These are phyloP conservation scores for Sciurus vulgaris DNA, from an alignment of 2,797 vertebrate genomes.

Conservation along the genomic window DNA sequence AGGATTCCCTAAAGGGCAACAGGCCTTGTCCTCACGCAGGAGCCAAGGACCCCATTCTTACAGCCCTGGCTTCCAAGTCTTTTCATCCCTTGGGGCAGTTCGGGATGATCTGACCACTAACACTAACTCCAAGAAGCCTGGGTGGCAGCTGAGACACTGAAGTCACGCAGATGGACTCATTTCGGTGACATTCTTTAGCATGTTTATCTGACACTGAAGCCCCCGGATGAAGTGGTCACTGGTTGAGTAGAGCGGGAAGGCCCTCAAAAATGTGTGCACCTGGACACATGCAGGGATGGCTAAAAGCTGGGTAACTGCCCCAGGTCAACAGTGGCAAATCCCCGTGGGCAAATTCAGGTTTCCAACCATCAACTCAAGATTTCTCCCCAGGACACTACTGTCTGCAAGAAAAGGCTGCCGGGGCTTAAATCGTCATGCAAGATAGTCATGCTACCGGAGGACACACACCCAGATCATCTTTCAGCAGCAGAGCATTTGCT, in stretches of 20 bases:
- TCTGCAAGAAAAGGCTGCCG: not conserved
- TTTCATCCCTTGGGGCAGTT: not conserved
- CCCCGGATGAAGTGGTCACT: not conserved
- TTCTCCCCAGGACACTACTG: not conserved
- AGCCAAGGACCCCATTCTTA: not conserved
- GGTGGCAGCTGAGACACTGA: rapidly evolving
- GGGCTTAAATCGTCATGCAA: not conserved
- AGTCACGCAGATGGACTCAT: rapidly evolving
- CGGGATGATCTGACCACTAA: not conserved
- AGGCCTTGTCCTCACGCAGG: not conserved
- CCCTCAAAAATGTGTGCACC: rapidly evolving
- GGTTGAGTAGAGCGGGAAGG: not conserved
- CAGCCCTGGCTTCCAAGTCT: not conserved
- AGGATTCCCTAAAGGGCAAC: not conserved
- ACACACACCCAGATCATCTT: not conserved
- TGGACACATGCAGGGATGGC: not conserved
- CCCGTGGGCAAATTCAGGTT: not conserved
- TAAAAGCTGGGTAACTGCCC: not conserved
- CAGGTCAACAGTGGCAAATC: not conserved
- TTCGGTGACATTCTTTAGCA: not conserved
- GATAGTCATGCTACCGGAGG: not conserved
- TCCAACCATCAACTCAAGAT: not conserved
- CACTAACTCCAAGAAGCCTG: not conserved
- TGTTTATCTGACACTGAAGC: not conserved
- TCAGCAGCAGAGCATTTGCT: not conserved